Evolutionary conservation across 2,797 vertebrate genomes (phyloP), one percentile per base, ranked within the genome.

Genomic region (Hyperoplus lanceolatus): DNA sequence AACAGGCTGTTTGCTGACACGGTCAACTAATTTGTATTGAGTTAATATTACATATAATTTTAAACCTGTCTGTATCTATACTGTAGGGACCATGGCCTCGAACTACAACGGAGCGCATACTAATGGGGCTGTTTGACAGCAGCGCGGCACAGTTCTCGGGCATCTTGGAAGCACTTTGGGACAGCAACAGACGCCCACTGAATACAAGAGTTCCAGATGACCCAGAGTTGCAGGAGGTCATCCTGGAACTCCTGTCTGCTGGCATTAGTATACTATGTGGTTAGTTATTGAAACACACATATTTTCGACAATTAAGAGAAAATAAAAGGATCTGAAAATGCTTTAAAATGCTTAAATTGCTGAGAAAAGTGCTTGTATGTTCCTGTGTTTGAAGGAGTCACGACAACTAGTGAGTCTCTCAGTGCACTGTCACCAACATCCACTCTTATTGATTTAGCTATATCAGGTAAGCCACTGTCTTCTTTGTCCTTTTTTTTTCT

Each of bases 241-340:
- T 95, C 78, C 81, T 95, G 36, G 97, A 99, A 77, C 96, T 99
- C 45, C 95, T 97, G 76, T 93, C 95, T 72, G 96, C 97, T 82
- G 98, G 97, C 70, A 84, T 95, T 66, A 96, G 96, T 88, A 95
- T 99, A 71, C 88, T 99, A 80, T 93, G 96, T 88, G 95, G 98
- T 99, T 92, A 59, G 88, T 88, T 29, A 29, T 29, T 3, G 41
- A 64, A 76, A 61, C 5, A 57, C 61, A 49, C 13, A 59, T 11
- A 50, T 0, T 29, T 29, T 29, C 1, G 4, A 21, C 21, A 42
- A 54, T 41, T 38, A 29, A n/a, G 4, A 55, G 13, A 3, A 51
- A 77, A 49, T 11, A 54, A 14, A 3, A 43, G 1, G 4, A 64
- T 4, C 15, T 61, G 9, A 8, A 73, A 42, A 50, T 43, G 0